Conservation (phyloP, 2,888 invertebrate genomes). For the Hartigia nigra region DNA sequence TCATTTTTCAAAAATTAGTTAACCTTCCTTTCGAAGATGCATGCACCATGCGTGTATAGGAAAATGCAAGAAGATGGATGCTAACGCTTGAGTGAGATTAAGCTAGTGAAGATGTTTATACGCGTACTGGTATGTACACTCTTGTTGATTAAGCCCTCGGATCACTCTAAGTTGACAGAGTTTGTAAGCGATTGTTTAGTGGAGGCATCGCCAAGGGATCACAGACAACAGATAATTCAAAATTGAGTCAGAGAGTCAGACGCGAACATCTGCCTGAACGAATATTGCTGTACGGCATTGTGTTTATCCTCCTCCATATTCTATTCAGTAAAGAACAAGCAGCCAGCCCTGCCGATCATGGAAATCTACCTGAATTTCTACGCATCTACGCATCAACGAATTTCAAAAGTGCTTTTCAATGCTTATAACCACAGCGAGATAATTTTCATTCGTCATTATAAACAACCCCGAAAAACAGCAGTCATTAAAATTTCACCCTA, state of each 20-base stretch:
- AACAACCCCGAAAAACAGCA: not conserved
- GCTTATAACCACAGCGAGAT: not conserved
- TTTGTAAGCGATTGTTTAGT: not conserved
- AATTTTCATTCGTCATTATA: not conserved
- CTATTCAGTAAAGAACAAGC: constrained; percentile 17
- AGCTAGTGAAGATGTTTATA: not conserved
- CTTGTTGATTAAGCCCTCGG: not conserved
- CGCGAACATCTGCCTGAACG: constrained; percentile 46
- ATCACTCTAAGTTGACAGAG: constrained; percentile 16
- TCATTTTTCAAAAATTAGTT: not conserved
- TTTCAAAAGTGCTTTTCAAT: constrained; percentile 27
- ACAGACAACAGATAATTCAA: constrained; percentile 56
- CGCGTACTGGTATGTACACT: not conserved
- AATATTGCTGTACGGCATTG: constrained; percentile 23
- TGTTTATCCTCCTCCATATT: constrained; percentile 30
- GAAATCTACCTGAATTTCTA: constrained; percentile 35
- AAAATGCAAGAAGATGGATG: not conserved
- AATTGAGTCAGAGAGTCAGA: constrained; percentile 63
- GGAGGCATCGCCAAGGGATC: constrained; percentile 35
- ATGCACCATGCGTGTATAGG: not conserved
- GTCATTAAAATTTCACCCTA: not conserved
- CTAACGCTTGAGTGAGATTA: not conserved
- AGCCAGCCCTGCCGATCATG: constrained; percentile 23
- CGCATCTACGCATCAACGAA: constrained; percentile 35
- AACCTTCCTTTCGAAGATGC: not conserved